Conservation (phyloP, 2,797 vertebrate genomes). For the Apogon hyalosoma region DNA sequence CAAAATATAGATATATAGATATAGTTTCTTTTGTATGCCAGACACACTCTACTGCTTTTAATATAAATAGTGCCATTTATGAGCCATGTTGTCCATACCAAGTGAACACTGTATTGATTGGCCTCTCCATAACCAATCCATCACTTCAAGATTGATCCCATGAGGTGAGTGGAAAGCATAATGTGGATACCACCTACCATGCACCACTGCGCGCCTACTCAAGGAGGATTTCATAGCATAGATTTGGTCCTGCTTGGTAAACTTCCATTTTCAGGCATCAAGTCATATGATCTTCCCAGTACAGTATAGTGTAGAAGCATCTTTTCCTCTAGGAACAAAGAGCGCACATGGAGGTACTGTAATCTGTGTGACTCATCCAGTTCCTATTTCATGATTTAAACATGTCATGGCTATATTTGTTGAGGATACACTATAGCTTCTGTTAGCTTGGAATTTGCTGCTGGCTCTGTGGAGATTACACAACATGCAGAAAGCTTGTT, state of each 20-base stretch:
- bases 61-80: constrained; percentile 45
- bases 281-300: constrained; percentile 4
- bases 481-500: constrained; percentile 25
- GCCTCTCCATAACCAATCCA: constrained; percentile 55
- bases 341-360: constrained; percentile 10
- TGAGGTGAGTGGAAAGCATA: constrained; percentile 35
- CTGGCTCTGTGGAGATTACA: constrained; percentile 32
- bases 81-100: constrained; percentile 34
- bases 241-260: not conserved
- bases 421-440: constrained; percentile 31
- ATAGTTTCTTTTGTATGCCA: constrained; percentile 1
- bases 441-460: constrained; percentile 21
- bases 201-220: constrained; percentile 37
- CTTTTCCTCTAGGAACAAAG: not conserved
- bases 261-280: not conserved
- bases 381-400: constrained; percentile 65
- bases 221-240: constrained; percentile 30
- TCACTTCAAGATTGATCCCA: constrained; percentile 56
- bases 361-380: constrained; percentile 33
- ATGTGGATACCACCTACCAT: constrained; percentile 20
- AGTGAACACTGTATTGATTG: constrained; percentile 54
- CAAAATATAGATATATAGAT: constrained; percentile 37
- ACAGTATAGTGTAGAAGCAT: constrained; percentile 8
- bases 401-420: constrained; percentile 61
- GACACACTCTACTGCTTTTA: constrained; percentile 2